Conservation (phyloP, 2,113 vertebrate species). For the Kryptolebias marmoratus region DNA sequence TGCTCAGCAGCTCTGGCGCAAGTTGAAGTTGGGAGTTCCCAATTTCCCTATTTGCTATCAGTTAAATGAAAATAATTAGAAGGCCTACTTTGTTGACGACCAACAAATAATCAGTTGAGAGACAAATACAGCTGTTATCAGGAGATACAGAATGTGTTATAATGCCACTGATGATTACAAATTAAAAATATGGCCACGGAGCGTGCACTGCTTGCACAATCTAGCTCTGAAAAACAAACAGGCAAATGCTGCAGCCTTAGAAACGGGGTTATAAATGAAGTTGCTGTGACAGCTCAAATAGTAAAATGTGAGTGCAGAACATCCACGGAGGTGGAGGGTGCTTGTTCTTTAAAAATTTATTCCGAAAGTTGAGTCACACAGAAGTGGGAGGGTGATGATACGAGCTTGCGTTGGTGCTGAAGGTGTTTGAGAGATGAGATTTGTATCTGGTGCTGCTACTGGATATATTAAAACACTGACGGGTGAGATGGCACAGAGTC, state of each 20-base stretch:
- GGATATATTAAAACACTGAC: constrained; percentile 9
- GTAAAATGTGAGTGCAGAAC: not conserved
- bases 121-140: not conserved
- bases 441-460: constrained; percentile 3
- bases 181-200: not conserved
- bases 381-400: constrained; percentile 10
- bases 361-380: not conserved
- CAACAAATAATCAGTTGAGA: not conserved
- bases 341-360: constrained; percentile 4
- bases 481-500: not conserved
- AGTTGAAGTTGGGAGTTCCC: not conserved
- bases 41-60: not conserved
- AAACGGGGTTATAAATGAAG: not conserved
- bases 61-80: not conserved
- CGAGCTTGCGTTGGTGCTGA: constrained; percentile 1
- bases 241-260: too few species aligned
- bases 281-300: not conserved
- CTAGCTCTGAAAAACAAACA: not conserved
- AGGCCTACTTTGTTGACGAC: not conserved
- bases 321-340: not conserved
- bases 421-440: not conserved
- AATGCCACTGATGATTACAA: not conserved
- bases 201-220: not conserved
- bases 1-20: not conserved
- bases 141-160: not conserved